phyloP scores from a whole-genome alignment of 2,888 invertebrate genomes.

The Aleiodes leptofemur region DNA sequence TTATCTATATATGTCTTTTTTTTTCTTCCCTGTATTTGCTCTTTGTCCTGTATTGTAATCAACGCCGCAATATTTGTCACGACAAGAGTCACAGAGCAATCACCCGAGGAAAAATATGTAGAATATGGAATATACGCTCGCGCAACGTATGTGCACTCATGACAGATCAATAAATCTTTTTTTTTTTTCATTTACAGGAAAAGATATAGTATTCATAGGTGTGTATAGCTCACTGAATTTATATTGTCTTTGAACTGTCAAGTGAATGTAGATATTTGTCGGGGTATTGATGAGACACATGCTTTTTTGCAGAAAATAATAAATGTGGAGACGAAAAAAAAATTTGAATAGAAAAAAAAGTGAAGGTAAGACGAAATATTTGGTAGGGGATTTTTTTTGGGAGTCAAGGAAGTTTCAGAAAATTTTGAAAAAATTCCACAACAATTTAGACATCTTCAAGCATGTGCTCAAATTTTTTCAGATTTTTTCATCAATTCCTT shows the following conservation, averaged over 20 bases:
- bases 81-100: conserved; percentile 13
- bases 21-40: not conserved
- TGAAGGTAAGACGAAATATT: no score
- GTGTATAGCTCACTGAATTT: not conserved
- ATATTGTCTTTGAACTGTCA: conserved; percentile 1
- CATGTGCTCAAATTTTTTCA: not conserved
- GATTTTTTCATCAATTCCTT: not conserved
- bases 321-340: not conserved
- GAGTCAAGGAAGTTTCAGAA: not conserved
- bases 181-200: not conserved
- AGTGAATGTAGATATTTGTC: not conserved
- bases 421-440: not conserved
- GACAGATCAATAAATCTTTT: conserved; percentile 26
- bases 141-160: not conserved
- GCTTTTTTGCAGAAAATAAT: not conserved
- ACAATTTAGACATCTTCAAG: no score
- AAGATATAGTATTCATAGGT: conserved; percentile 11
- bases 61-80: conserved; percentile 24
- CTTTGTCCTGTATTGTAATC: conserved; percentile 9
- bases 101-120: conserved; percentile 15
- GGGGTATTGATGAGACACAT: no score
- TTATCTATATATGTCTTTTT: not conserved
- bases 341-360: not conserved
- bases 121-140: not conserved
- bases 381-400: not conserved